Percentiles rank a stretch among this genome's conserved stretches.
Evolutionary conservation across 2,113 vertebrate genomes (phyloP).

Genomic region (Amphiprion percula): DNA sequence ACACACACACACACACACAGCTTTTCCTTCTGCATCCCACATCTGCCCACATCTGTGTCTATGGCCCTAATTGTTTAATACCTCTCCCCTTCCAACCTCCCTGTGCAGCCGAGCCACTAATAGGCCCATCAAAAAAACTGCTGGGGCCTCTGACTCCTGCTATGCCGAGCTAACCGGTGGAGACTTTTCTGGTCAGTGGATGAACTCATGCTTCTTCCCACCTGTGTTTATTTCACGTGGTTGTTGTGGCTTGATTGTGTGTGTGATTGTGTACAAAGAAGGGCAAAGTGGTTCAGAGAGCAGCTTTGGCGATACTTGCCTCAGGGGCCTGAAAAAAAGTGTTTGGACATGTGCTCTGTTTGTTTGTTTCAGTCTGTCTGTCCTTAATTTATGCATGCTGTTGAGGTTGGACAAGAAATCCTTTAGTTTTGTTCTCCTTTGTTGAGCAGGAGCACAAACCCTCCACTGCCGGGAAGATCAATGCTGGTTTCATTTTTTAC

Average conservation of each 20-base stretch:
- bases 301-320: not conserved
- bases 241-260: conserved; percentile 13
- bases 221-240: conserved; percentile 54
- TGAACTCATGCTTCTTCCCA: conserved; percentile 53
- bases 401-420: conserved; percentile 1
- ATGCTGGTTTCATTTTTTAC: conserved; percentile 10
- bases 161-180: conserved; percentile 26
- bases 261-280: conserved; percentile 28
- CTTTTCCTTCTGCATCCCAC: conserved; percentile 45
- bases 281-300: conserved; percentile 21
- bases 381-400: conserved; percentile 38
- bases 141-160: conserved; percentile 35
- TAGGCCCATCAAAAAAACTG: conserved; percentile 54
- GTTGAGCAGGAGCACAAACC: not conserved
- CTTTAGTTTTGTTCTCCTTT: conserved; percentile 1
- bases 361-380: conserved; percentile 46
- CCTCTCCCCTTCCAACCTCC: conserved; percentile 46
- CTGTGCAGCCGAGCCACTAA: conserved; percentile 50
- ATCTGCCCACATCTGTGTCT: conserved; percentile 67
- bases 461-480: not conserved
- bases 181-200: conserved; percentile 54
- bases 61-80: conserved; percentile 66
- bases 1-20: conserved; percentile 32
- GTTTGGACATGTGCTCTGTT: not conserved
- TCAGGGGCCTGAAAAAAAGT: conserved; percentile 4